Evolutionary conservation across 2,797 vertebrate genomes (phyloP).

Genomic region (Tapirus indicus): DNA sequence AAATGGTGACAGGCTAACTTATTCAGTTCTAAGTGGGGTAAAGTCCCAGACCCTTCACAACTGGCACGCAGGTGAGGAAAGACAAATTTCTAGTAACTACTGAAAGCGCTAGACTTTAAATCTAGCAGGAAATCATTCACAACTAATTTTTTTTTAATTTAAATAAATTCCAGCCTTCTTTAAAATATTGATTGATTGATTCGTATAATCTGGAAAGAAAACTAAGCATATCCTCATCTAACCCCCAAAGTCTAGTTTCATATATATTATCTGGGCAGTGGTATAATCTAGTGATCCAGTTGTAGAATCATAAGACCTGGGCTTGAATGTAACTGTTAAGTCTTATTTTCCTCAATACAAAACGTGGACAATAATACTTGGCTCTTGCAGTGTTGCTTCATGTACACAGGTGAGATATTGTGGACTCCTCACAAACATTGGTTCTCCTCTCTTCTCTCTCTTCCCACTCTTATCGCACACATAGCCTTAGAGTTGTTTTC

Average conservation of each 20-base stretch:
- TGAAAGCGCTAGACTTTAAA: constrained; percentile 14
- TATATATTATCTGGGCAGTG: neutral
- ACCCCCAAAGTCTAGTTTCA: neutral
- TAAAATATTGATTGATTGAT: neutral
- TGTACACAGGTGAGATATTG: neutral
- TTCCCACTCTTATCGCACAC: neutral
- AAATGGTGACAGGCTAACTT: neutral
- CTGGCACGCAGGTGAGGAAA: neutral
- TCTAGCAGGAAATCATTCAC: neutral
- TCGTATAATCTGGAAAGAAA: neutral
- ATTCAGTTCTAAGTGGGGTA: neutral
- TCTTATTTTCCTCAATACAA: neutral
- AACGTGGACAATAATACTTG: neutral
- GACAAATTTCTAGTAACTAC: neutral
- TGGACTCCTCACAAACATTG: neutral
- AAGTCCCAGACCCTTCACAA: neutral
- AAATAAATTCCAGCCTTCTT: neutral
- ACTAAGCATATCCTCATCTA: neutral
- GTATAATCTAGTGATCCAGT: neutral
- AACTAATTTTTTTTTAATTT: neutral
- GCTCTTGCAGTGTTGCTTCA: neutral
- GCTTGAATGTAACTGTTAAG: neutral
- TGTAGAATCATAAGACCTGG: neutral
- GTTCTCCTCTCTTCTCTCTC: neutral
- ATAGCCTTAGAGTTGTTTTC: neutral